phyloP scores from a whole-genome alignment of 2,797 vertebrate genomes.

The Enteromius mattozi region DNA sequence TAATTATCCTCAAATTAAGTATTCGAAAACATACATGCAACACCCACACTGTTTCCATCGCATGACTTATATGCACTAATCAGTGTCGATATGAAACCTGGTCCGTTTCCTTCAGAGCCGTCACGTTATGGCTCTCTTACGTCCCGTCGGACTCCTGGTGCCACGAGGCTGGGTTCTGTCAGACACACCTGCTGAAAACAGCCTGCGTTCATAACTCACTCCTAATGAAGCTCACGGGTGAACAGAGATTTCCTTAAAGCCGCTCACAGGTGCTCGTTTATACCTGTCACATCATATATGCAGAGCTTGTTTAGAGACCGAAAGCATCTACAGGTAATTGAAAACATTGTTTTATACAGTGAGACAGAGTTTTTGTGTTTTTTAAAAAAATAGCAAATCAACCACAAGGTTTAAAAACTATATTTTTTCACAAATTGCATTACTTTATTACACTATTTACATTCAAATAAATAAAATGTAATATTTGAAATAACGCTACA shows the following conservation, averaged over 20 bases:
- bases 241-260: slow-evolving; percentile 46
- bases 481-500: not conserved
- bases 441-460: not conserved
- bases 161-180: slow-evolving; percentile 36
- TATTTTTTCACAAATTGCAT: not conserved
- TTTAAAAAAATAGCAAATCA: not conserved
- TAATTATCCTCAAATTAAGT: slow-evolving; percentile 31
- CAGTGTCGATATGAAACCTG: slow-evolving; percentile 33
- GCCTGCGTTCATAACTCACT: slow-evolving; percentile 43
- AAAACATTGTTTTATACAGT: slow-evolving; percentile 42
- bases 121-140: slow-evolving; percentile 18
- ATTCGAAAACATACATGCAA: slow-evolving; percentile 21
- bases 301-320: slow-evolving; percentile 35
- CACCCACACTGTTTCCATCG: not conserved
- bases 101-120: slow-evolving; percentile 23
- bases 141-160: slow-evolving; percentile 34
- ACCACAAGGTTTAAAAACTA: not conserved
- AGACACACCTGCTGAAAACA: slow-evolving; percentile 51
- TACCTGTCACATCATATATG: slow-evolving; percentile 42
- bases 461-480: not conserved
- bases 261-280: slow-evolving; percentile 45
- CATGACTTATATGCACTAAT: slow-evolving; percentile 25
- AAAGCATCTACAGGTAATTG: slow-evolving; percentile 27
- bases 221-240: slow-evolving; percentile 40
- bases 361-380: not conserved